phyloP scores from a whole-genome alignment of 2,888 invertebrate genomes.

The Zhengitettix transpicula region DNA sequence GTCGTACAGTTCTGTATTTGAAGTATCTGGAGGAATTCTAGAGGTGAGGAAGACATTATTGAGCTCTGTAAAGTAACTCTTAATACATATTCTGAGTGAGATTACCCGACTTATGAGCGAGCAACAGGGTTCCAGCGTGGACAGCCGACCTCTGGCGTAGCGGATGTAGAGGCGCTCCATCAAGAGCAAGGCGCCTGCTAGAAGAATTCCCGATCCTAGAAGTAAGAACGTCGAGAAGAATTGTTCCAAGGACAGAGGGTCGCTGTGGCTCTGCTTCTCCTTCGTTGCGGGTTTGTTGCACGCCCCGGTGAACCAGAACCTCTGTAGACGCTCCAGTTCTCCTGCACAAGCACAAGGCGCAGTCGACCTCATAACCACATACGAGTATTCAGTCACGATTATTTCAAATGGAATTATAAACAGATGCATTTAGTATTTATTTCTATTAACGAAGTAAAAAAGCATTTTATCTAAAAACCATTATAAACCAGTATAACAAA shows the following conservation, averaged over 20 bases:
- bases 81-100: too few relatives aligned
- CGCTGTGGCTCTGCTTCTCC: conserved; percentile 18
- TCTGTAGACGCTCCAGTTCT: conserved; percentile 37
- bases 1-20: too few relatives aligned
- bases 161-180: conserved; percentile 5
- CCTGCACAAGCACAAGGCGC: conserved; percentile 22
- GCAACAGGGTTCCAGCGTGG: conserved; percentile 5
- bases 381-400: too few relatives aligned
- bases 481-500: too few relatives aligned
- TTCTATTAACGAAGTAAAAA: too few relatives aligned
- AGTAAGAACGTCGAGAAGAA: conserved; percentile 41
- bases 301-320: conserved; percentile 35
- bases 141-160: background rate
- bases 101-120: conserved; percentile 11
- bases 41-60: too few relatives aligned
- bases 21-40: too few relatives aligned
- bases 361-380: too few relatives aligned
- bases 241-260: conserved; percentile 26
- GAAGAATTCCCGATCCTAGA: conserved; percentile 33
- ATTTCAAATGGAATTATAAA: too few relatives aligned
- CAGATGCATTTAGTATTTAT: too few relatives aligned
- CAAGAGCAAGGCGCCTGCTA: conserved; percentile 32
- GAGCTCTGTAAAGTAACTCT: too few relatives aligned
- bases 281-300: conserved; percentile 21
- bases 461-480: too few relatives aligned